phyloP scores from a whole-genome alignment of 2,113 vertebrate species.

The Gobiocypris rarus region DNA sequence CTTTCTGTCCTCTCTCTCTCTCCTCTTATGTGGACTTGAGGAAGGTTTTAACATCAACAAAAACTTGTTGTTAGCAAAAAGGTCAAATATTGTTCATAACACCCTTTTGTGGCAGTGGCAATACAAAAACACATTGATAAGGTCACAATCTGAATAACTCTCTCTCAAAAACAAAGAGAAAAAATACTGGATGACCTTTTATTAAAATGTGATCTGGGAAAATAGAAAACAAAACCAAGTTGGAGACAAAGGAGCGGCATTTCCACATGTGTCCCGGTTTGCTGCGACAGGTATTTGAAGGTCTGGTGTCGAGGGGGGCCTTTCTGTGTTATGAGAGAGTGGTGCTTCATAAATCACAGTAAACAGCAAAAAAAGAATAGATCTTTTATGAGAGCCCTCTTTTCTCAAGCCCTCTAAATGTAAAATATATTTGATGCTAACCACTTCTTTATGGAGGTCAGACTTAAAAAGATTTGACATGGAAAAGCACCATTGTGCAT shows the following conservation, averaged over 20 bases:
- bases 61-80: slow-evolving; percentile 64
- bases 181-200: slow-evolving; percentile 60
- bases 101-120: slow-evolving; percentile 55
- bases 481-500: slow-evolving; percentile 20
- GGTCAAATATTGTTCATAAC: slow-evolving; percentile 67
- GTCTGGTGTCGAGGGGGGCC: slow-evolving; percentile 14
- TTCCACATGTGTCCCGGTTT: background rate
- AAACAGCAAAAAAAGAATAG: background rate
- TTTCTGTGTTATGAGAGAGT: slow-evolving; percentile 11
- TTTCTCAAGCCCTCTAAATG: background rate
- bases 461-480: slow-evolving; percentile 27
- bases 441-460: slow-evolving; percentile 26
- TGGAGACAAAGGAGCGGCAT: slow-evolving; percentile 19
- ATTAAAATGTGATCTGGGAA: slow-evolving; percentile 57
- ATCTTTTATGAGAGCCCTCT: slow-evolving; percentile 1
- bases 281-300: slow-evolving; percentile 3
- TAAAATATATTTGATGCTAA: slow-evolving; percentile 16
- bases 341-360: slow-evolving; percentile 15
- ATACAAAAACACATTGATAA: slow-evolving; percentile 72
- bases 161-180: slow-evolving; percentile 50
- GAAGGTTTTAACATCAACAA: slow-evolving; percentile 52
- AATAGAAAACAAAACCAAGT: slow-evolving; percentile 44
- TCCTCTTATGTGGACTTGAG: slow-evolving; percentile 26
- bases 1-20: background rate
- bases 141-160: slow-evolving; percentile 76